phyloP scores from a whole-genome alignment of 2,888 invertebrate genomes.

The Oxyteleia sp. region DNA sequence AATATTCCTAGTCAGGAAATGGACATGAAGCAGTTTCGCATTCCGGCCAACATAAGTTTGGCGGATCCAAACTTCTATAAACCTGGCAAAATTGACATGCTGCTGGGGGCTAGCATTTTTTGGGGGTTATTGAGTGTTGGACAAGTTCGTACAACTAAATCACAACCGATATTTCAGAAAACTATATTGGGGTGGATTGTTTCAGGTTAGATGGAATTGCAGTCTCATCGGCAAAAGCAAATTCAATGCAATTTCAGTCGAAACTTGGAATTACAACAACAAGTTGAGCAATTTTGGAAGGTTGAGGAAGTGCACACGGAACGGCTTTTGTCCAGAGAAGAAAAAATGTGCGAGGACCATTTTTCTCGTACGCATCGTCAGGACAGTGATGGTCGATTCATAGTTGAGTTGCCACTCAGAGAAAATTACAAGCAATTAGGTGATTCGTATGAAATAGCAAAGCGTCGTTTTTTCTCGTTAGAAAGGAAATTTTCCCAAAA shows the following conservation, averaged over 20 bases:
- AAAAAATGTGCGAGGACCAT: constrained; percentile 70
- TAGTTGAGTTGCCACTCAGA: constrained; percentile 44
- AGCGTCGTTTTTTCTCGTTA: constrained; percentile 23
- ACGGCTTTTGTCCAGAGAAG: constrained; percentile 44
- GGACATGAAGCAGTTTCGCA: not conserved
- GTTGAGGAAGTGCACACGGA: constrained; percentile 52
- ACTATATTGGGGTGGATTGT: constrained; percentile 46
- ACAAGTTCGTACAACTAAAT: constrained; percentile 1
- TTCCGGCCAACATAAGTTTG: constrained; percentile 3
- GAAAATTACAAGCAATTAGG: constrained; percentile 25
- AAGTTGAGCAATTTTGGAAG: constrained; percentile 65
- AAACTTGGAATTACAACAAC: constrained; percentile 39
- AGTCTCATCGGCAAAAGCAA: not conserved
- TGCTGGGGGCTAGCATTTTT: constrained; percentile 12
- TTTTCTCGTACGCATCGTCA: constrained; percentile 42
- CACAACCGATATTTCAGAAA: constrained; percentile 42
- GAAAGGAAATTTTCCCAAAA: constrained; percentile 22
- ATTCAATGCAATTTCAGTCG: constrained; percentile 9
- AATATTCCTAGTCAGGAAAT: too few species aligned
- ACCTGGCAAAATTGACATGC: not conserved
- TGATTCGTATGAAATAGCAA: constrained; percentile 28
- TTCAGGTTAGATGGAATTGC: constrained; percentile 26
- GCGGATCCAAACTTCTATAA: constrained; percentile 9
- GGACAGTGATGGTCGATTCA: constrained; percentile 55
- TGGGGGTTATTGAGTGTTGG: constrained; percentile 6